Conservation (phyloP, 2,113 vertebrate species). For the Xiphophorus maculatus region DNA sequence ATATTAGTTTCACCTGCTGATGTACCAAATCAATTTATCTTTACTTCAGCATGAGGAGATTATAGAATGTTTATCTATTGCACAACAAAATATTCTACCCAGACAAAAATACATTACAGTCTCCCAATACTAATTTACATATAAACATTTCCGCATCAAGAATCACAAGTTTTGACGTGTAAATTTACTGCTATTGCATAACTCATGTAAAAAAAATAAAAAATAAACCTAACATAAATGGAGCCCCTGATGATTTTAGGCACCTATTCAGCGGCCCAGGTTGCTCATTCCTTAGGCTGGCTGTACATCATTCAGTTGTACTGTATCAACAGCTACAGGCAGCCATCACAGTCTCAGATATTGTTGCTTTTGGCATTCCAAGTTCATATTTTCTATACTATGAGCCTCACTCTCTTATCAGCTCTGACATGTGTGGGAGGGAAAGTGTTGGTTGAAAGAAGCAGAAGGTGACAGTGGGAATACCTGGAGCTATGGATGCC, state of each 20-base stretch:
- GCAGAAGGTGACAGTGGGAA: constrained; percentile 52
- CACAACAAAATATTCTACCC: too few species aligned
- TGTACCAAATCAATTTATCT: too few species aligned
- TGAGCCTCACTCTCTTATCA: constrained; percentile 48
- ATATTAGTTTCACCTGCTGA: too few species aligned
- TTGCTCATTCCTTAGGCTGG: not conserved
- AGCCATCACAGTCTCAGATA: not conserved
- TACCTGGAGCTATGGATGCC: constrained; percentile 42
- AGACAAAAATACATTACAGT: too few species aligned
- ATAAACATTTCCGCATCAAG: too few species aligned
- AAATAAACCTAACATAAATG: too few species aligned
- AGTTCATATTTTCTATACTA: constrained; percentile 6
- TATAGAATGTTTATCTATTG: too few species aligned
- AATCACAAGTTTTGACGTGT: too few species aligned
- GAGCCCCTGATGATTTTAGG: not conserved
- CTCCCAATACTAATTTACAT: too few species aligned
- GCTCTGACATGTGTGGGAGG: constrained; percentile 46
- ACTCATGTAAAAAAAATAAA: too few species aligned
- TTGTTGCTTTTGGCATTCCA: constrained; percentile 7
- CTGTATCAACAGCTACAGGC: not conserved
- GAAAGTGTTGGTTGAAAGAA: constrained; percentile 32
- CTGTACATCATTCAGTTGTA: not conserved
- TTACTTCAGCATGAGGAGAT: too few species aligned
- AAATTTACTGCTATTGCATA: too few species aligned
- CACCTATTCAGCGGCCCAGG: not conserved